Evolutionary conservation across 2,888 invertebrate species (phyloP).

Genomic region (Auanema freiburgensis): DNA sequence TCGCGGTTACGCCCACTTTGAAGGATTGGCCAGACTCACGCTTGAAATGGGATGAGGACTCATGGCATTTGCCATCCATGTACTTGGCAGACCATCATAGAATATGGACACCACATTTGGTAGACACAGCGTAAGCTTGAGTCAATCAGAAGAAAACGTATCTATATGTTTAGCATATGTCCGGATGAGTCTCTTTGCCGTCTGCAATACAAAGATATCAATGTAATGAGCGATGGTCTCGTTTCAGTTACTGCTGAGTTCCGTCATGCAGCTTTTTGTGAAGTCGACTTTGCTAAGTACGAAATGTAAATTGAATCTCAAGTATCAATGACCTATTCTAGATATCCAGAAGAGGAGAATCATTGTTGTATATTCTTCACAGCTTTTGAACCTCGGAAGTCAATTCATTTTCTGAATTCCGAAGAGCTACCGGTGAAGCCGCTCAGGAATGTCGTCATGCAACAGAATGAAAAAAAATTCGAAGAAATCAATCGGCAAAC

Average conservation of each 20-base stretch:
- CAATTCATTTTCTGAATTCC: not conserved
- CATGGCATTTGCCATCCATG: slow-evolving; percentile 32
- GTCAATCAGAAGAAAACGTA: not conserved
- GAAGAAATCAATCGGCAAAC: slow-evolving; percentile 25
- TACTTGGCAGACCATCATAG: slow-evolving; percentile 27
- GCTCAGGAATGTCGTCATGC: slow-evolving; percentile 26
- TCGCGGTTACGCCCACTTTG: slow-evolving; percentile 3
- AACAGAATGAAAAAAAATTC: slow-evolving; percentile 27
- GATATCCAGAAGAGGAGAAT: slow-evolving; percentile 61
- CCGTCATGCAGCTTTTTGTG: slow-evolving; percentile 52
- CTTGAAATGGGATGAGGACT: slow-evolving; percentile 50
- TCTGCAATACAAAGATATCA: slow-evolving; percentile 41
- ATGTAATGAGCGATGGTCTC: slow-evolving; percentile 42
- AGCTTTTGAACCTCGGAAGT: slow-evolving; percentile 32
- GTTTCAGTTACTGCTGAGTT: slow-evolving; percentile 50
- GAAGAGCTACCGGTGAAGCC: slow-evolving; percentile 8
- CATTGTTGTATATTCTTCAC: slow-evolving; percentile 45
- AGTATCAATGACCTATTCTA: slow-evolving; percentile 17
- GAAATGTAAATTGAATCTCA: not conserved
- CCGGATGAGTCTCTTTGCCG: slow-evolving; percentile 42
- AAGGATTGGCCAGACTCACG: slow-evolving; percentile 56
- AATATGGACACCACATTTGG: slow-evolving; percentile 55
- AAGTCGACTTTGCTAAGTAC: slow-evolving; percentile 47
- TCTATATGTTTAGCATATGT: slow-evolving; percentile 40
- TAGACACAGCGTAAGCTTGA: slow-evolving; percentile 39